Evolutionary conservation across 2,797 vertebrate species (phyloP), one percentile per base, ranked within the genome.

Genomic region (Darevskia nairensis): DNA sequence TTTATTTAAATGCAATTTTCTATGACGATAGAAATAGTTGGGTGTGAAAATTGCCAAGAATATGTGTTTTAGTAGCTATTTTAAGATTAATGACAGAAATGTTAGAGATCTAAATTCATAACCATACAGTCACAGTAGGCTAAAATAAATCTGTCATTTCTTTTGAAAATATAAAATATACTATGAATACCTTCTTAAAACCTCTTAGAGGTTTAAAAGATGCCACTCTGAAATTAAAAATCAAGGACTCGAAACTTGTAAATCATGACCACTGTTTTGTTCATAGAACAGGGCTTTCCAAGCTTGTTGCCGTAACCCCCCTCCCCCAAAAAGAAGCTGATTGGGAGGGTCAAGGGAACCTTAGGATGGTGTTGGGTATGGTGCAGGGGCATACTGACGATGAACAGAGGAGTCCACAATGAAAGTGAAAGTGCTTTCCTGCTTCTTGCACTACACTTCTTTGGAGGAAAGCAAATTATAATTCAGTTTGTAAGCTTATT

Each of bases 1-100:
- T 27, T 82, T 78, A 72, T 61, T 86, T 74, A 77, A 92, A 76
- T 8, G 68, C 0, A 61, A 0, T 82, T 91, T 86, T 41, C 74
- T 82, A 86, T 74, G 29, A 83, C 77, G 66, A 41, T 3, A 80
- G 61, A 74, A 10, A 72, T 55, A 66, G 19, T 85, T 69, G 4
- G 17, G 9, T 74, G 8, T 84, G 46, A 89, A 87, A 1, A 41
- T 68, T 76, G 50, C 44, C 4, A 61, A 50, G 74, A 61, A 84
- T 11, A n/a, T n/a, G 4, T 39, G 23, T 80, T 59, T 80, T 74
- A 75, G 7, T 66, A 13, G 61, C 29, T 21, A 66, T 41, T 86
- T 86, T 79, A 82, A 50, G 44, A 23, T 15, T 59, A 61, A 71
- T 6, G 9, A 4, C 39, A 44, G 15, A 87, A 17, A 85, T 23